These are phyloP conservation scores for Mycetomoellerius zeteki DNA, from an alignment of 1,140 invertebrate genomes.

Conservation along the genomic window DNA sequence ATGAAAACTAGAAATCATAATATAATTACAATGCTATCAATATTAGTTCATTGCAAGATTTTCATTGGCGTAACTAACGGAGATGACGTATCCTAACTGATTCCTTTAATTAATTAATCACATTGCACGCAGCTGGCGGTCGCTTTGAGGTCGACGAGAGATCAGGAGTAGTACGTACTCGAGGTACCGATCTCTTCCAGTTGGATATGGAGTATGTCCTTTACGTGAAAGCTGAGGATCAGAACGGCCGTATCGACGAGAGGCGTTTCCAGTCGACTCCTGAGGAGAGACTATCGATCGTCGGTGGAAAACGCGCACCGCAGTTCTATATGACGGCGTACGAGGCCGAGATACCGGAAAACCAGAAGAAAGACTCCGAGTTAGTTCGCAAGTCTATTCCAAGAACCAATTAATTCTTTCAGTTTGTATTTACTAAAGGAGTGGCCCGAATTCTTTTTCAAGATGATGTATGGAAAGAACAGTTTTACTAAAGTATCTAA, in stretches of 20 bases:
- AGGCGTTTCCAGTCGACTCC: slow-evolving; percentile 95
- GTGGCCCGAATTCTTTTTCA: background rate
- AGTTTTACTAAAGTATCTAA: no score
- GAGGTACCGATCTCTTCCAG: slow-evolving; percentile 96
- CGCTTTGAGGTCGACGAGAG: slow-evolving; percentile 96
- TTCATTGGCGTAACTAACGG: background rate
- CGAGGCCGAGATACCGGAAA: slow-evolving; percentile 97
- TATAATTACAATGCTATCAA: background rate
- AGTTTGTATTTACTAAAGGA: background rate
- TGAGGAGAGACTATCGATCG: slow-evolving; percentile 96
- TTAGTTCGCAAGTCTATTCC: slow-evolving; percentile 84
- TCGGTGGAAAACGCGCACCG: slow-evolving; percentile 96
- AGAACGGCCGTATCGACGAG: slow-evolving; percentile 96
- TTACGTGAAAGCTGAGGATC: slow-evolving; percentile 98
- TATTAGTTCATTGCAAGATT: background rate
- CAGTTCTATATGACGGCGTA: slow-evolving; percentile 98
- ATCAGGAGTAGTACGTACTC: slow-evolving; percentile 96
- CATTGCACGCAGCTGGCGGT: slow-evolving; percentile 88
- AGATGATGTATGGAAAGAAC: no score
- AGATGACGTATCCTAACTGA: background rate
- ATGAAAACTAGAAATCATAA: background rate
- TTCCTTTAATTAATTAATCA: slow-evolving; percentile 37
- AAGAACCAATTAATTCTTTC: background rate
- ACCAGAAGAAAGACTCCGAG: slow-evolving; percentile 98
- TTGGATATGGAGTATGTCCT: slow-evolving; percentile 98